Evolutionary conservation across 2,888 invertebrate genomes (phyloP), one percentile per base, ranked within the genome.

Genomic region (Sussaba pulchella): DNA sequence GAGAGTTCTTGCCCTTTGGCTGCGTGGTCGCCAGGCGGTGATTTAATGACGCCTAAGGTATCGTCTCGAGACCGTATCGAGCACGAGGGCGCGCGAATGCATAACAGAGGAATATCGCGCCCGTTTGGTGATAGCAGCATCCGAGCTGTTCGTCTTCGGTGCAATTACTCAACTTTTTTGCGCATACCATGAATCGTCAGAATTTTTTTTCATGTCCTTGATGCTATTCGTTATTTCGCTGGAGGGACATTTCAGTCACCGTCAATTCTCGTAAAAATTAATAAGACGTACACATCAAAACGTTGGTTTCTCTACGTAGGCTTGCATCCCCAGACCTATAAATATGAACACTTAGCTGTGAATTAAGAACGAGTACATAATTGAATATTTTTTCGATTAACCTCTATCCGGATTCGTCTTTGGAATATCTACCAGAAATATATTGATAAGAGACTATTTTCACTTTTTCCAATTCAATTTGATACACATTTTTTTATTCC

Each of bases 31-130:
- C n/a, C 6, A 6, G 31, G 26, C 2, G 14, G 63, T 43, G 59
- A 84, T 72, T 86, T 87, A 87, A 88, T 87, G 85, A 87, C 84
- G 84, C 85, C 81, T 83, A 81, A 85, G 81, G 61, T 78, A 63
- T 50, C 54, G 57, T 67, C 43, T 26, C 59, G 78, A 45, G 73
- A 21, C 36, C 59, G 36, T 39, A 64, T 61, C 47, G 50, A 63
- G 36, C 66, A 47, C 31, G 45, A 59, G 36, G 36, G 45, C 2
- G 31, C 3, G 31, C 43, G 19, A 19, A 50, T n/a, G 14, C 36
- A 59, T 59, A 41, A 61, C 61, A 41, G 41, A 54, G 61, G 17
- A 6, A 17, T 8, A 39, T 59, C 59, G 17, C 59, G 10, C 2
- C 31, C 5, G 19, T 12, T 54, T 0, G 9, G 21, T 52, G 31